phyloP scores from a whole-genome alignment of 2,113 vertebrate species.

The Neopipo cinnamomea region DNA sequence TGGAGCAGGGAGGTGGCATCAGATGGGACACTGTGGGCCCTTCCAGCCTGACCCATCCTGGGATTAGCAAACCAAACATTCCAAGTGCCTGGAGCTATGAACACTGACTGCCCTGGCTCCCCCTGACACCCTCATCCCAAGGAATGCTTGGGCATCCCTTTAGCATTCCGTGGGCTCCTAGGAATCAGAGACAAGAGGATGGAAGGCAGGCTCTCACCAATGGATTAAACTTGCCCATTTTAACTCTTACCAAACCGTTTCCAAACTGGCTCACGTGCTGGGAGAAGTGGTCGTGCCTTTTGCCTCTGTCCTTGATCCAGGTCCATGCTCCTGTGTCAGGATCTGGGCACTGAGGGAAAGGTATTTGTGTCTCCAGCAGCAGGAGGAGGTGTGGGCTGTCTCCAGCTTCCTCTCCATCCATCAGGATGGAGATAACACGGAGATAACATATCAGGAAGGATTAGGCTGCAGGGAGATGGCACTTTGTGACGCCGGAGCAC shows the following conservation, averaged over 20 bases:
- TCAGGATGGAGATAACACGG: background rate
- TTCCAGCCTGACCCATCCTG: background rate
- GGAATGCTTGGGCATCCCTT: background rate
- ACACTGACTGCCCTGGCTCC: no score
- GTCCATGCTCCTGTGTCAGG: fast-evolving
- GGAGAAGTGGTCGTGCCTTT: background rate
- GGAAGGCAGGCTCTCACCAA: fast-evolving
- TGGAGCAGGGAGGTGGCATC: background rate
- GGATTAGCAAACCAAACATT: background rate
- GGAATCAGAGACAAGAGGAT: background rate
- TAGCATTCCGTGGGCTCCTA: fast-evolving
- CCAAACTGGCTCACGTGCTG: background rate
- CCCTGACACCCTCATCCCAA: no score
- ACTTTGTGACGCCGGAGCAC: background rate
- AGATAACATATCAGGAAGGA: background rate
- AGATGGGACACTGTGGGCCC: background rate
- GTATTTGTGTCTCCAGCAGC: background rate
- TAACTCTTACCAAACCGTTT: background rate
- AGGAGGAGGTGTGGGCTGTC: background rate
- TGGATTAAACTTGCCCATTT: background rate
- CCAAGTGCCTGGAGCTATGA: background rate
- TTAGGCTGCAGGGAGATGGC: background rate
- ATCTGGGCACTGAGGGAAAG: fast-evolving
- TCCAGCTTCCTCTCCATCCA: background rate
- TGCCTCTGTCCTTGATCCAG: no score